phyloP scores from a whole-genome alignment of 2,888 invertebrate species.

The Cataglyphis albicans region DNA sequence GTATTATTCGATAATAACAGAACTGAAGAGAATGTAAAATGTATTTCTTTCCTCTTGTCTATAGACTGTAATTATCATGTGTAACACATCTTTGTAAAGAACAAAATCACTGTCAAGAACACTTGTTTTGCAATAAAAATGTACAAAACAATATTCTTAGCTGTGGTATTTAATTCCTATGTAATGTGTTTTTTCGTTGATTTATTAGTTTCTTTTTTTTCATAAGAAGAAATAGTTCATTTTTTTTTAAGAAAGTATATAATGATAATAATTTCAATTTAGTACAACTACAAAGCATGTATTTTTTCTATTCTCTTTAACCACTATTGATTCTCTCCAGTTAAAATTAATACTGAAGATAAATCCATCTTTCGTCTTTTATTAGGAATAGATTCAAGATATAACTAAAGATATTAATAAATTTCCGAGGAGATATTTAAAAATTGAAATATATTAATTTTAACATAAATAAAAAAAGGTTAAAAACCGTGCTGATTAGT shows the following conservation, averaged over 20 bases:
- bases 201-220: not conserved
- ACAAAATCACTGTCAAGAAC: slow-evolving; percentile 47
- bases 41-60: slow-evolving; percentile 20
- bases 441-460: not conserved
- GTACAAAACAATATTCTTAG: slow-evolving; percentile 62
- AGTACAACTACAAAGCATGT: not conserved
- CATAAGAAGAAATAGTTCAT: not conserved
- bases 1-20: not conserved
- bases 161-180: slow-evolving; percentile 64
- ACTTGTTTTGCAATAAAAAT: slow-evolving; percentile 70
- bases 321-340: not conserved
- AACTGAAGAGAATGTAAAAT: slow-evolving; percentile 1
- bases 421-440: not conserved
- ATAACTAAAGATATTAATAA: not conserved
- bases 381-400: not conserved
- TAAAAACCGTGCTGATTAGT: not conserved
- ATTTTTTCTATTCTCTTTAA: not conserved
- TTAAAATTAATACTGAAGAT: not conserved
- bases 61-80: slow-evolving; percentile 14
- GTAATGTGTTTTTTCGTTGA: slow-evolving; percentile 12
- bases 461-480: not conserved
- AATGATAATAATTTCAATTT: not conserved
- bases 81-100: slow-evolving; percentile 59
- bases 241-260: not conserved
- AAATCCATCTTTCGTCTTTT: not conserved